A percentile compares a stretch with the other conserved stretches of the same genome.
phyloP scores from a whole-genome alignment of 2,113 vertebrate species.

The Cygnus atratus region DNA sequence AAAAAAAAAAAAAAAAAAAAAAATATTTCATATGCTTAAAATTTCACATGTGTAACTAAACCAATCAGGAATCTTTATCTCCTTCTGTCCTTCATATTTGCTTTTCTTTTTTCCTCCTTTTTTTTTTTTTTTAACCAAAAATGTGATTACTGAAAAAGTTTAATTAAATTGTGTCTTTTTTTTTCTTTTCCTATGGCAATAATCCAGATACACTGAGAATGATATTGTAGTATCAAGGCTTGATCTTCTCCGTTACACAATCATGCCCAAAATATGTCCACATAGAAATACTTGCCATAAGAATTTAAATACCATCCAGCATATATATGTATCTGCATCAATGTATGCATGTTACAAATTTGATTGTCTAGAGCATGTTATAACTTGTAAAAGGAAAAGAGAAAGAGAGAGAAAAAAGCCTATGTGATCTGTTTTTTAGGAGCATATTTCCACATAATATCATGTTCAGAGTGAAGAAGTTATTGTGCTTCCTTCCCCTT shows the following conservation, averaged over 20 bases:
- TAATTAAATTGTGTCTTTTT: not conserved
- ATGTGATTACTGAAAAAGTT: not conserved
- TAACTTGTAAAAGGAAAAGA: not conserved
- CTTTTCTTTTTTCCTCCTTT: not conserved
- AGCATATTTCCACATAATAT: not conserved
- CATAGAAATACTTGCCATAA: not conserved
- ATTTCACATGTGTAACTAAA: not conserved
- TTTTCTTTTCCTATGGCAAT: not conserved
- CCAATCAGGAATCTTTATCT: not conserved
- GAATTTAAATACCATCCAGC: not conserved
- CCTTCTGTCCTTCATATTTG: not conserved
- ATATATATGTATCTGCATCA: not conserved
- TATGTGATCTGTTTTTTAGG: not conserved
- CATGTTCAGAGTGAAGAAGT: not conserved
- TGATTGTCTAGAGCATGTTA: not conserved
- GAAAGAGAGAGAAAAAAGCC: not conserved
- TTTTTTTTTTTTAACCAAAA: not conserved
- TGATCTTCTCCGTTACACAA: rapidly evolving
- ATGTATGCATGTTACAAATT: not conserved
- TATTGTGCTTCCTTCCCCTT: not conserved
- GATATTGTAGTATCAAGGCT: not conserved
- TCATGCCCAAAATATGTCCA: not conserved
- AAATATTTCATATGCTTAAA: not conserved
- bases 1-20: no score
- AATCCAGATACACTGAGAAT: not conserved